These are phyloP conservation scores for Gyrodactylus salaris DNA, from an alignment of 1,140 invertebrate species.

Conservation along the genomic window DNA sequence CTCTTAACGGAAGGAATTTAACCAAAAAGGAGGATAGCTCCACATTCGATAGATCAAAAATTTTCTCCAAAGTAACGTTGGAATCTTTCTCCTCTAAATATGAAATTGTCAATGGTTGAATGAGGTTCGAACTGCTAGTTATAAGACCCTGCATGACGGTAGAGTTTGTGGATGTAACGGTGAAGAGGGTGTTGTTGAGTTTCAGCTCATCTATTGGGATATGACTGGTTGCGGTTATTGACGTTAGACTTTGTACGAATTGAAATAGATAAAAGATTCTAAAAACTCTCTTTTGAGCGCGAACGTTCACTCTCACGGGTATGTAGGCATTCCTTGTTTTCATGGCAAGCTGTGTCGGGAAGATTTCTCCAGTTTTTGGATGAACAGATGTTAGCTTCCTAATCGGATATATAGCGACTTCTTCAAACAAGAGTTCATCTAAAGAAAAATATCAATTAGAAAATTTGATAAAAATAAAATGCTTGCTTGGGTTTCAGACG, in stretches of 20 bases:
- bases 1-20: too few relatives aligned
- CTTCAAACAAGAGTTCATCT: neutral
- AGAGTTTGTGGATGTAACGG: neutral
- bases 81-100: too few relatives aligned
- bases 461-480: too few relatives aligned
- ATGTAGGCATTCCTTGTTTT: neutral
- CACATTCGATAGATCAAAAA: too few relatives aligned
- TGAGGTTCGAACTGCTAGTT: too few relatives aligned
- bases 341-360: neutral
- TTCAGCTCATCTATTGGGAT: neutral
- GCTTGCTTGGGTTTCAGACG: too few relatives aligned
- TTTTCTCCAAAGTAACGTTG: too few relatives aligned
- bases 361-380: neutral
- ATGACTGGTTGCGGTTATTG: neutral
- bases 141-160: neutral
- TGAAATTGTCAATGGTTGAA: too few relatives aligned
- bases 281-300: neutral
- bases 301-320: neutral
- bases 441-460: too few relatives aligned
- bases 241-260: neutral
- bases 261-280: neutral
- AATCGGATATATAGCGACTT: too few relatives aligned
- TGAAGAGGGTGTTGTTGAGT: neutral
- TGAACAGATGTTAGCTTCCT: neutral
- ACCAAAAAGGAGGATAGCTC: too few relatives aligned